phyloP scores from a whole-genome alignment of 2,797 vertebrate genomes.

The Hipposideros larvatus region DNA sequence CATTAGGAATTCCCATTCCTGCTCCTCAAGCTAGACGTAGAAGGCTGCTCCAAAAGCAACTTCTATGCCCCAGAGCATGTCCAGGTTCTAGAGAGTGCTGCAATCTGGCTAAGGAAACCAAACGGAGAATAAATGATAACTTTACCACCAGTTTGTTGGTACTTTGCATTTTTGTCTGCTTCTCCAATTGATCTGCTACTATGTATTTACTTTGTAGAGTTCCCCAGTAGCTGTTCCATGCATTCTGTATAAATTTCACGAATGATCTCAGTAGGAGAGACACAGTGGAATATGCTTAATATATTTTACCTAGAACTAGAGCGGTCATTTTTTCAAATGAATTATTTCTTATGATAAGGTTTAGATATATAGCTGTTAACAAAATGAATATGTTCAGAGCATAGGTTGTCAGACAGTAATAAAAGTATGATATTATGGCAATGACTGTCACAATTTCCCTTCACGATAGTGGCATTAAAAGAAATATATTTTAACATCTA shows the following conservation, averaged over 20 bases:
- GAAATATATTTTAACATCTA: not conserved
- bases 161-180: not conserved
- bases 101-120: not conserved
- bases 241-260: not conserved
- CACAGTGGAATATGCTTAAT: not conserved
- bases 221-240: not conserved
- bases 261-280: too few relatives aligned
- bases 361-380: slow-evolving; percentile 8
- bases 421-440: slow-evolving; percentile 38
- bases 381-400: slow-evolving; percentile 63
- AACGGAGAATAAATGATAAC: not conserved
- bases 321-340: not conserved
- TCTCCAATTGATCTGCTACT: not conserved
- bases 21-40: not conserved
- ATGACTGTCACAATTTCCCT: slow-evolving; percentile 62
- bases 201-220: not conserved
- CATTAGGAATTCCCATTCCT: not conserved
- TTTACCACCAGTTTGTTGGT: not conserved
- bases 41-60: not conserved
- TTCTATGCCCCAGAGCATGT: not conserved
- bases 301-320: not conserved
- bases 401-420: slow-evolving; percentile 25
- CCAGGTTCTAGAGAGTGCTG: not conserved
- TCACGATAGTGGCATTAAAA: slow-evolving; percentile 70
- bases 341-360: slow-evolving; percentile 56